Percentiles rank a stretch among this genome's conserved stretches.
phyloP scores from a whole-genome alignment of 2,113 vertebrate genomes.

The Nicator chloris region DNA sequence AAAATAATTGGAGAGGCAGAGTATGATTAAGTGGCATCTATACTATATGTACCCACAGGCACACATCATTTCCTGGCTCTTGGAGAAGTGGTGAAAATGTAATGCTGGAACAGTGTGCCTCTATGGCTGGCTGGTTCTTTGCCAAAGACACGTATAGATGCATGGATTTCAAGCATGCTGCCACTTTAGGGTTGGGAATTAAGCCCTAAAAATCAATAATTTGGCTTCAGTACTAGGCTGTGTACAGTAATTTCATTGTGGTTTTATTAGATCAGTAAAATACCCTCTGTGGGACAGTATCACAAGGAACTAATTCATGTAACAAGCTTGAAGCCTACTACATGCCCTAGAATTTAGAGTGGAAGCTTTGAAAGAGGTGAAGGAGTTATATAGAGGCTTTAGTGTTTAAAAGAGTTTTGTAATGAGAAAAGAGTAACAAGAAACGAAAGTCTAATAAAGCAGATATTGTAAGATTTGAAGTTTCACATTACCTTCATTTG shows the following conservation, averaged over 20 bases:
- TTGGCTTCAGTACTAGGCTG: slow-evolving; percentile 32
- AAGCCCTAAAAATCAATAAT: slow-evolving; percentile 57
- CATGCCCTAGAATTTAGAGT: not conserved
- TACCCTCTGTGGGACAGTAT: slow-evolving; percentile 6
- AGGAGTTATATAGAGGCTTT: slow-evolving; percentile 34
- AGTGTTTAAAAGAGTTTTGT: slow-evolving; percentile 43
- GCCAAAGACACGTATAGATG: slow-evolving; percentile 31
- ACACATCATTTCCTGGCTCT: slow-evolving; percentile 32
- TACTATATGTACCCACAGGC: not conserved
- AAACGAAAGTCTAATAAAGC: slow-evolving; percentile 56
- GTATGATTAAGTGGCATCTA: slow-evolving; percentile 55
- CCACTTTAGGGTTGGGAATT: slow-evolving; percentile 30
- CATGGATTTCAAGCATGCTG: slow-evolving; percentile 39
- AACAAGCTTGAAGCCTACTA: slow-evolving; percentile 23
- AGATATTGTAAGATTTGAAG: slow-evolving; percentile 45
- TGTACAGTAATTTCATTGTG: slow-evolving; percentile 64
- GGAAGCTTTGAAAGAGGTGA: not conserved
- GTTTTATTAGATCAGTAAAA: slow-evolving; percentile 66
- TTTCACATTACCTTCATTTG: slow-evolving; percentile 41
- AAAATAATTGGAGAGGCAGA: slow-evolving; percentile 56
- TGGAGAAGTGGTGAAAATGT: not conserved
- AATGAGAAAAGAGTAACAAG: slow-evolving; percentile 52
- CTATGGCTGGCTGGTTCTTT: slow-evolving; percentile 28
- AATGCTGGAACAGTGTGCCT: not conserved
- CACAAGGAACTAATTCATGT: slow-evolving; percentile 47